A percentile compares a stretch with the other conserved stretches of the same genome.
These are phyloP conservation scores for Drosophila oshimai DNA, from an alignment of 1,140 invertebrate species.

Conservation along the genomic window DNA sequence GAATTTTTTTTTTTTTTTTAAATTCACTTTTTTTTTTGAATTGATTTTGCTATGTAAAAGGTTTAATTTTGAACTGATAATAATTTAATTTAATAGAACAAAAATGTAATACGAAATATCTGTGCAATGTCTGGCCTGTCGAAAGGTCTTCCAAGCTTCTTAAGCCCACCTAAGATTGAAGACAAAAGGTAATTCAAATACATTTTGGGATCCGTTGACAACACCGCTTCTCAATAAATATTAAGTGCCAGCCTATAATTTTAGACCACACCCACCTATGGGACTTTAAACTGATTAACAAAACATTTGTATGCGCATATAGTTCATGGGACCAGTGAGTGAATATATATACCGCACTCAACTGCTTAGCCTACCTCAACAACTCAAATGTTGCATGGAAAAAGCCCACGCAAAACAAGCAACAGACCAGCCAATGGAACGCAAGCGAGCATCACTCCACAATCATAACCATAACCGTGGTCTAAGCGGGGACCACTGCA, in stretches of 20 bases:
- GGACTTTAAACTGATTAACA: conserved; percentile 45
- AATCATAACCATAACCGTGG: conserved; percentile 66
- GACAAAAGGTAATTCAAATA: no score
- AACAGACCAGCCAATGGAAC: conserved; percentile 71
- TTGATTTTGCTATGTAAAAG: no score
- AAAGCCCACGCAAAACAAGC: conserved; percentile 52
- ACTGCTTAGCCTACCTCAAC: conserved; percentile 74
- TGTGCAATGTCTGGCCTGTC: no score
- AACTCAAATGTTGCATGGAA: conserved; percentile 16
- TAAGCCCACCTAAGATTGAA: no score
- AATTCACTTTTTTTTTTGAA: no score
- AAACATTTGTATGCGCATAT: conserved; percentile 22
- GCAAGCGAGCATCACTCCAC: conserved; percentile 58
- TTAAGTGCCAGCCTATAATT: neutral
- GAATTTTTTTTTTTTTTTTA: no score
- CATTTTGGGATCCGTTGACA: neutral
- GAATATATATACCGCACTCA: conserved; percentile 27
- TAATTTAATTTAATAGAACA: no score
- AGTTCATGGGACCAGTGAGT: conserved; percentile 22
- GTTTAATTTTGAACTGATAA: no score
- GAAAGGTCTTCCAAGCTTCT: no score
- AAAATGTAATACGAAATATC: no score
- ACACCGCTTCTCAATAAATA: neutral
- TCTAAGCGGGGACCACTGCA: conserved; percentile 21
- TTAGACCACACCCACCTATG: conserved; percentile 46